Percentiles rank a stretch among this genome's conserved stretches.
phyloP scores from a whole-genome alignment of 2,888 invertebrate species.

The Caenorhabditis sp. region DNA sequence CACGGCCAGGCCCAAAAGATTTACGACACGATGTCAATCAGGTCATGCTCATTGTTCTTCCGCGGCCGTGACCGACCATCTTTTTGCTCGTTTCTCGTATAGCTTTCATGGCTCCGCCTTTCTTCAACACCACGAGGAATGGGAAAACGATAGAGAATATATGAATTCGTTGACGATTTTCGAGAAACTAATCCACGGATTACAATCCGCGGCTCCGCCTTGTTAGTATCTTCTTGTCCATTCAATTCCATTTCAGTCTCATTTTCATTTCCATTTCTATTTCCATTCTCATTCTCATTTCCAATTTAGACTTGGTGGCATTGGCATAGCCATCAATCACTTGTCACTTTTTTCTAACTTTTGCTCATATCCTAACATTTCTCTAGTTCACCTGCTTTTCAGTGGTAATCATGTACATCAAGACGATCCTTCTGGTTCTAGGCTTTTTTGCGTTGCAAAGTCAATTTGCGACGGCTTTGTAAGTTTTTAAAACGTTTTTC shows the following conservation, averaged over 20 bases:
- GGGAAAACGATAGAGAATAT: no score
- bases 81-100: not conserved
- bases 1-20: slow-evolving; percentile 27
- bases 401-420: slow-evolving; percentile 59
- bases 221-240: not conserved
- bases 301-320: no score
- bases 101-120: not conserved
- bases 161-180: no score
- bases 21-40: slow-evolving; percentile 53
- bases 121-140: no score
- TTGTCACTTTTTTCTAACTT: not conserved
- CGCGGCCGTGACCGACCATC: no score
- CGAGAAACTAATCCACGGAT: slow-evolving; percentile 42
- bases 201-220: slow-evolving; percentile 11
- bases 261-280: not conserved
- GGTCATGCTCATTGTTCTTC: slow-evolving; percentile 30
- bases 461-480: slow-evolving; percentile 16
- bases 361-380: not conserved
- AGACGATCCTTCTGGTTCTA: slow-evolving; percentile 31
- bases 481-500: not conserved
- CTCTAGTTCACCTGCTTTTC: slow-evolving; percentile 2
- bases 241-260: not conserved
- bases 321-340: no score
- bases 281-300: slow-evolving; percentile 7
- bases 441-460: slow-evolving; percentile 10